Base-by-base conservation (phyloP, 2,888 invertebrate species). In the Melanargia galathea region DNA sequence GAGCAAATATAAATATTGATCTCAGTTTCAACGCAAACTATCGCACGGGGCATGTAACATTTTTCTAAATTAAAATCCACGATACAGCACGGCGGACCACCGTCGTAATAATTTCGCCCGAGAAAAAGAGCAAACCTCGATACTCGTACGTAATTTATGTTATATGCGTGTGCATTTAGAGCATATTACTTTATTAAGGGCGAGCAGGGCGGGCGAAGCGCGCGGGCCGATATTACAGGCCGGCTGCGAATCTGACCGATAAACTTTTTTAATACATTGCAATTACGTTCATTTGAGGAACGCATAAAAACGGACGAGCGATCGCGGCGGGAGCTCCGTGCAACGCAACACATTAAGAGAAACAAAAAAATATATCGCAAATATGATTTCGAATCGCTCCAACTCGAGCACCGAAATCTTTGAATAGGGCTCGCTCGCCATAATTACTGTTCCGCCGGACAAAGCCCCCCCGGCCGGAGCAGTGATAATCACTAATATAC, bases 101-200 rank as follows among this genome's bases (percentile, higher is more conserved):
- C 90, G 75, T 79, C 80, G 82, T 84, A 86, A 90, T 86, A 80
- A 88, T 90, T 88, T 83, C 83, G 82, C 77, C 83, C 79, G 80
- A 81, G 83, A 90, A 90, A 90, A 90, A 85, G 83, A 90, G 80
- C 83, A 86, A 78, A 71, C 73, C 75, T 81, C 65, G 81, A 82
- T 79, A 16, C 58, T 58, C 48, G 58, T 58, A 82, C 79, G 77
- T 81, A 87, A 89, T 90, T 84, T 90, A 90, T 90, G 88, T 85
- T 87, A 85, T 86, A 87, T 85, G 87, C 87, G 87, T 85, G 87
- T 82, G 82, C 87, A 87, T 91, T 90, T 87, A 86, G 90, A 89
- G 85, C 81, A 86, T 88, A 91, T 90, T 87, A 87, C 90, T 90
- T 90, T 89, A 90, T 90, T 87, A 90, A 88, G 85, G 84, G 82